Conservation (phyloP, 2,797 vertebrate genomes). For the Synaphobranchus kaupii region DNA sequence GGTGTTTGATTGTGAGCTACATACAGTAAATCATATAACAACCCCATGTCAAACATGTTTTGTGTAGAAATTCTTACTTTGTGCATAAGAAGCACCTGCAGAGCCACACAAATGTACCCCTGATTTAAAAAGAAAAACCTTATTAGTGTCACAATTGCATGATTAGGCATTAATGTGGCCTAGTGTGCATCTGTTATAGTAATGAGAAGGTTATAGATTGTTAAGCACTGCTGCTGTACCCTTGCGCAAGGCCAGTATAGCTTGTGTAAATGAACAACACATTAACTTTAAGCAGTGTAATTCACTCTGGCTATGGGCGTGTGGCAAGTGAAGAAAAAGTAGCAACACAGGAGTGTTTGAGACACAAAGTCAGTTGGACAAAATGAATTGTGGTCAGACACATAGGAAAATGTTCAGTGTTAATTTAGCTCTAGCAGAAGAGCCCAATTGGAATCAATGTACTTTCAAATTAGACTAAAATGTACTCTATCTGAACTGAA, state of each 20-base stretch:
- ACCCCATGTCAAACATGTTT: neutral
- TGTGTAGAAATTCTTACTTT: neutral
- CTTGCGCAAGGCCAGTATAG: neutral
- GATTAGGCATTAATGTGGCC: neutral
- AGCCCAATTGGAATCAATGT: neutral
- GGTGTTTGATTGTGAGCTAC: constrained; percentile 28
- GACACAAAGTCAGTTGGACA: neutral
- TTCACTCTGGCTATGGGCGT: neutral
- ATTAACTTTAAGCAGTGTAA: neutral
- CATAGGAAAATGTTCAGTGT: neutral
- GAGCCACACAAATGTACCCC: neutral
- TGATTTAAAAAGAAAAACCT: neutral
- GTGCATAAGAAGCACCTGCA: neutral
- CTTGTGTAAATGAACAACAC: neutral
- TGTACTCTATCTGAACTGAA: neutral
- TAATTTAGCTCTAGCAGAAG: neutral
- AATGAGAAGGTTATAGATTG: neutral
- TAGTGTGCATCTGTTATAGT: neutral
- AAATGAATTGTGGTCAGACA: neutral
- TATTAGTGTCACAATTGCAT: neutral
- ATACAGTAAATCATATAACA: constrained; percentile 10
- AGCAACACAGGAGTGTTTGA: neutral
- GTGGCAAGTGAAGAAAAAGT: neutral
- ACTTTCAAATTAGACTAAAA: neutral
- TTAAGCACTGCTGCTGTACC: neutral